phyloP scores from a whole-genome alignment of 2,797 vertebrate genomes.

The Poecilia gillii region DNA sequence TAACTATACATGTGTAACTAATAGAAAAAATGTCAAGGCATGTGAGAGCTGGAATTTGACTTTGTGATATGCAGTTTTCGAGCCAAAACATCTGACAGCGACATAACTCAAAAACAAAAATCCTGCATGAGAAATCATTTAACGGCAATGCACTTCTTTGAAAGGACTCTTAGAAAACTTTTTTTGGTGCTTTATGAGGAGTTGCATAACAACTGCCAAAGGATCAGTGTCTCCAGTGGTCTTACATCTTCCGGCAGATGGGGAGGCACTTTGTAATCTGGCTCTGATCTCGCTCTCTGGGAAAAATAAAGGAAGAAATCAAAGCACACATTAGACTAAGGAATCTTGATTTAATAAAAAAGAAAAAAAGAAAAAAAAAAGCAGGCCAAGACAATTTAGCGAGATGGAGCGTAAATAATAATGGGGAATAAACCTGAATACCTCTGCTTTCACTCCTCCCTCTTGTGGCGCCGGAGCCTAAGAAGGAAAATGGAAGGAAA shows the following conservation, averaged over 20 bases:
- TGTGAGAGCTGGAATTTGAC: conserved; percentile 23
- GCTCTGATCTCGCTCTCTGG: conserved; percentile 97
- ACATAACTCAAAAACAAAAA: conserved; percentile 28
- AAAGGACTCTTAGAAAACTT: conserved; percentile 35
- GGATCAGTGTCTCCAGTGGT: conserved; percentile 54
- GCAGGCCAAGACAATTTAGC: conserved; percentile 16
- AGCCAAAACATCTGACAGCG: conserved; percentile 39
- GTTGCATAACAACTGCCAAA: conserved; percentile 51
- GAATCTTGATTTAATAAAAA: conserved; percentile 48
- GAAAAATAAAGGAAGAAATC: conserved; percentile 32
- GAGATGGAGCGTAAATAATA: conserved; percentile 47
- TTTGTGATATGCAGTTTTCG: not conserved
- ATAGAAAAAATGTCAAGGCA: conserved; percentile 45
- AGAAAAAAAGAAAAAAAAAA: conserved; percentile 8
- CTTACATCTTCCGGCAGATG: conserved; percentile 93
- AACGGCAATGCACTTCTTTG: conserved; percentile 14
- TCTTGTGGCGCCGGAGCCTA: conserved; percentile 78
- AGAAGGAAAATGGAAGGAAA: conserved; percentile 6
- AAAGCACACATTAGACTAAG: conserved; percentile 53
- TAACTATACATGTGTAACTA: conserved; percentile 60
- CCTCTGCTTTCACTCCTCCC: conserved; percentile 95
- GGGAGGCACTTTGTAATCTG: conserved; percentile 95
- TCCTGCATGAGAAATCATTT: conserved; percentile 3
- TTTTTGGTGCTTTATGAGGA: conserved; percentile 47
- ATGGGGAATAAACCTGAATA: conserved; percentile 57